A percentile compares a stretch with the other conserved stretches of the same genome.
Evolutionary conservation across 2,888 invertebrate species (phyloP).

Genomic region (Caradrina clavipalpis): DNA sequence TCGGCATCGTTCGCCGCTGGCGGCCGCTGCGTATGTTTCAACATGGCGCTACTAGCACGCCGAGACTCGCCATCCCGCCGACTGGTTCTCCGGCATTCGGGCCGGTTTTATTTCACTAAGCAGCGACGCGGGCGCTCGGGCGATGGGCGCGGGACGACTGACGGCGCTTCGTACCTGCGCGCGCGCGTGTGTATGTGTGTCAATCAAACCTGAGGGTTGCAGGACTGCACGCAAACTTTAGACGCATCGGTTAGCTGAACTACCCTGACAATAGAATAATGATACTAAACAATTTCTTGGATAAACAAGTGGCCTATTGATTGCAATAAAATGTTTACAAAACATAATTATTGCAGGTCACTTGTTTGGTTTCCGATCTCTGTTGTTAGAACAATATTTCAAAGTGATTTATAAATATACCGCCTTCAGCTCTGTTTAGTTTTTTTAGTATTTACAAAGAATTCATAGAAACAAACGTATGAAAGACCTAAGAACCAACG

Average conservation of each 20-base stretch:
- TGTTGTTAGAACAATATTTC: conserved; percentile 21
- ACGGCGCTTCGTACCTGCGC: conserved; percentile 75
- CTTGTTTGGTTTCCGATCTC: conserved; percentile 34
- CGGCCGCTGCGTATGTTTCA: conserved; percentile 93
- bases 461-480: not conserved
- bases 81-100: conserved; percentile 84
- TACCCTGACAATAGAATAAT: conserved; percentile 77
- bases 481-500: conserved; percentile 13
- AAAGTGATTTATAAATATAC: conserved; percentile 28
- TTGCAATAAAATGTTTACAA: conserved; percentile 50
- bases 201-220: conserved; percentile 80
- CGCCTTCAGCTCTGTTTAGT: not conserved
- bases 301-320: conserved; percentile 55
- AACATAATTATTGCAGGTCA: conserved; percentile 42
- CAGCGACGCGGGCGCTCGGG: conserved; percentile 73
- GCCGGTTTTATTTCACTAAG: conserved; percentile 71
- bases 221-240: conserved; percentile 56
- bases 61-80: conserved; percentile 85
- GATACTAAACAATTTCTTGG: conserved; percentile 57
- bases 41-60: conserved; percentile 91
- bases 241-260: conserved; percentile 62
- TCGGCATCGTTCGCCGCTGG: conserved; percentile 89
- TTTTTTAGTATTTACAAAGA: conserved; percentile 1
- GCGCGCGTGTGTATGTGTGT: conserved; percentile 79
- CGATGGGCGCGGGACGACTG: conserved; percentile 81